Evolutionary conservation across 2,113 vertebrate species (phyloP).

Genomic region (Megatriorchis doriae): DNA sequence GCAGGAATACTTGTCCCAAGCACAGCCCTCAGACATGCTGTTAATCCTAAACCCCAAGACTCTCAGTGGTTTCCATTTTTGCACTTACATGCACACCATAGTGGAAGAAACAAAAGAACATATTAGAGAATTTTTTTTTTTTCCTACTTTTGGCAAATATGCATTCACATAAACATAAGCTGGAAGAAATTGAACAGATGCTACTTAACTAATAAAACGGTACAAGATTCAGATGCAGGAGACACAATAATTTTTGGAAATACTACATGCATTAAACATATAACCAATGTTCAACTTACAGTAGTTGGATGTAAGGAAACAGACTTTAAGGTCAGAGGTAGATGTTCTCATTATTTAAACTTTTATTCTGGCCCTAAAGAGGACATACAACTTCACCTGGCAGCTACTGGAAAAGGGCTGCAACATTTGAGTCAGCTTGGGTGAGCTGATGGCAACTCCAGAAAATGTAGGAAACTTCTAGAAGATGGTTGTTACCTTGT

Average conservation of each 20-base stretch:
- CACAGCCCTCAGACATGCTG: neutral
- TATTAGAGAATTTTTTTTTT: neutral
- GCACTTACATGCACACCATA: rapidly evolving
- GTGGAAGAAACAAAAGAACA: neutral
- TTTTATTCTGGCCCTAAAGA: neutral
- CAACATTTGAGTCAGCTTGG: neutral
- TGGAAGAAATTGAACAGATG: rapidly evolving
- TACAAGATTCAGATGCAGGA: neutral
- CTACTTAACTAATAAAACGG: neutral
- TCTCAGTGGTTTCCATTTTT: neutral
- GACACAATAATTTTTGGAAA: neutral
- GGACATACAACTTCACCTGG: rapidly evolving
- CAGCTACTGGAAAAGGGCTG: neutral
- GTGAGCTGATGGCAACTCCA: neutral
- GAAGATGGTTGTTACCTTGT: neutral
- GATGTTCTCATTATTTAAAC: neutral
- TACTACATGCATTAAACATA: neutral
- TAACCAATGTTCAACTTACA: rapidly evolving
- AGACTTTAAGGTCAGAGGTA: neutral
- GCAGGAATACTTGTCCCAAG: rapidly evolving
- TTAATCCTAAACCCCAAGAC: neutral
- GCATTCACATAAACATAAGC: neutral
- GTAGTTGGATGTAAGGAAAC: neutral
- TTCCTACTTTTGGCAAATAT: neutral
- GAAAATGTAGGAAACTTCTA: neutral